Base-by-base conservation (phyloP, 2,113 vertebrate species). In the Caranx ignobilis region DNA sequence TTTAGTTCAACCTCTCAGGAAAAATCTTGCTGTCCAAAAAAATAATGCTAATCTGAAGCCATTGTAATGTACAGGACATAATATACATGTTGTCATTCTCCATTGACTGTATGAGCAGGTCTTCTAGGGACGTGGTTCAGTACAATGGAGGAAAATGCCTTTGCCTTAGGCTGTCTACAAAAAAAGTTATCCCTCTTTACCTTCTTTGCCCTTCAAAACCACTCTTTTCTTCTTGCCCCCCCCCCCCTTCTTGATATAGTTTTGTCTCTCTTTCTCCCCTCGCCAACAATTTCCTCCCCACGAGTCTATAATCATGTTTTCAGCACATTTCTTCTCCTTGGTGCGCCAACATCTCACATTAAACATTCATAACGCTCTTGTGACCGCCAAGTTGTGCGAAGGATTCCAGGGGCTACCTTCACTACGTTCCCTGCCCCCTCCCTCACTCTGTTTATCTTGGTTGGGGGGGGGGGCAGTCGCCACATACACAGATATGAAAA, bases 281-380 rank as follows among this genome's bases (percentile, higher is more conserved):
- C 54, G 55, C 68, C 75, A 80, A 62, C 11, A 5, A 45, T 84
- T 79, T 82, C 67, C 69, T 85, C 81, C 71, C 83, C 79, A 65
- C 52, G 85, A 89, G 88, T 85, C 81, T 56, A 75, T 91, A 91
- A 92, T 92, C 89, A 88, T 79, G 81, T 93, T 94, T 92, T 92
- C 91, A 90, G 88, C 88, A 89, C 90, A 91, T 91, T 90, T 91
- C 82, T 86, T 89, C 85, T 88, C 84, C 83, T 86, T 70, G 79
- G 79, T 19, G 45, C 54, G 12, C 87, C 71, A 83, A 84, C 84
- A 68, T 81, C 77, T 80, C 82, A 71, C 84, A 92, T 94, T 91
- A 93, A 92, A 91, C 70, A 94, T 94, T 94, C 84, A 93, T 86
- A 70, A 65, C 19, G 34, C 90, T 87, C 79, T 77, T 77, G 84